Conservation (phyloP, 1,140 invertebrate genomes). For the Achroia grisella region DNA sequence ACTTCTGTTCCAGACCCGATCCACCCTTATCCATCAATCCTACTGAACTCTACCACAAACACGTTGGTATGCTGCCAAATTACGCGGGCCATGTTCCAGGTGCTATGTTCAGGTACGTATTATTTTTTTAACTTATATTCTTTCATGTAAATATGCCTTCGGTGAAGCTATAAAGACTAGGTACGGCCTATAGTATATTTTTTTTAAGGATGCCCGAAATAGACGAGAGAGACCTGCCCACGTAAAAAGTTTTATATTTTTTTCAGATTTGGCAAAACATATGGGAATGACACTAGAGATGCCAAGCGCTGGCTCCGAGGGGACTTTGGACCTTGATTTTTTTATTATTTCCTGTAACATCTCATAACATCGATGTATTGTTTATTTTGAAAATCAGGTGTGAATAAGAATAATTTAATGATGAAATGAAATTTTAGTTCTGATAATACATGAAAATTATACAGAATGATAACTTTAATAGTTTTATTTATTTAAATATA, state of each 20-base stretch:
- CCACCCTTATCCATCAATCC: conserved; percentile 63
- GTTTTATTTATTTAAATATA: too few species aligned
- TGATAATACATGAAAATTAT: neutral
- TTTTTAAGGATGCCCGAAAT: too few species aligned
- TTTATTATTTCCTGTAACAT: too few species aligned
- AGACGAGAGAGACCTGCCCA: too few species aligned
- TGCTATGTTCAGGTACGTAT: conserved; percentile 74
- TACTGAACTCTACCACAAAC: conserved; percentile 79
- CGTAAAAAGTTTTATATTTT: conserved; percentile 8
- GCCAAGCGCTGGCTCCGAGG: conserved; percentile 79
- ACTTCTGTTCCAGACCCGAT: conserved; percentile 46
- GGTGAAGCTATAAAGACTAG: too few species aligned
- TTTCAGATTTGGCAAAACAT: conserved; percentile 81
- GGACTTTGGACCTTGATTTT: conserved; percentile 34
- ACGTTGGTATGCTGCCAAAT: conserved; percentile 81
- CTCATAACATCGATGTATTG: too few species aligned
- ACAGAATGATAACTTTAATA: neutral
- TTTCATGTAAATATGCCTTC: neutral
- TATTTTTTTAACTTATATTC: neutral
- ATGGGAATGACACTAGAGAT: conserved; percentile 79
- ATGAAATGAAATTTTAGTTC: conserved; percentile 6
- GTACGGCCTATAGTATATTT: too few species aligned
- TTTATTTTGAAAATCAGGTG: neutral
- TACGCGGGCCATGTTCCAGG: conserved; percentile 84
- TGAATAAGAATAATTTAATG: conserved; percentile 11